These are phyloP conservation scores for Zosterops lateralis DNA, from an alignment of 2,113 vertebrate species.

Conservation along the genomic window DNA sequence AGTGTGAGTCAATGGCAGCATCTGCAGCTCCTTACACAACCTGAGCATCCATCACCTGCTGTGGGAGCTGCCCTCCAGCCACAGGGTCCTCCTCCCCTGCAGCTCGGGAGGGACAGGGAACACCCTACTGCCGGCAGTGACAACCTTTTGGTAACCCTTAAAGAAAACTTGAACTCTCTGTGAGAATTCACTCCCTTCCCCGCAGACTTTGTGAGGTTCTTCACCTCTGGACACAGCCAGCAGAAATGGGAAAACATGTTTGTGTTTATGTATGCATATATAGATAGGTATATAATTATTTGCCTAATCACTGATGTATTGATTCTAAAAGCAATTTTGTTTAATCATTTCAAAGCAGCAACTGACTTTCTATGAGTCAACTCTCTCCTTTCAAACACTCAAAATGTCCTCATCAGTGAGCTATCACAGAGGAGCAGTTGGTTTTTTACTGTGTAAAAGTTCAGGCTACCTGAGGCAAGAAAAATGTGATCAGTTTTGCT, in stretches of 20 bases:
- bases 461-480: not conserved
- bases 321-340: not conserved
- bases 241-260: not conserved
- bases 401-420: not conserved
- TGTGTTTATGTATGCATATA: not conserved
- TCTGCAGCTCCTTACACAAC: constrained; percentile 14
- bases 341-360: not conserved
- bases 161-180: not conserved
- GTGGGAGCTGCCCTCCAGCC: not conserved
- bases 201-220: not conserved
- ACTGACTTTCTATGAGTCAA: not conserved
- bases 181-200: too few species aligned
- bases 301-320: not conserved
- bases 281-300: not conserved
- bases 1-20: not conserved
- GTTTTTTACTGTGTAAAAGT: not conserved
- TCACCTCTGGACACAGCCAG: not conserved
- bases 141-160: accelerated
- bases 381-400: not conserved
- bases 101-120: accelerated
- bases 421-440: not conserved
- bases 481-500: not conserved
- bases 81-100: not conserved
- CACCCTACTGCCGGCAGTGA: accelerated
- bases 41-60: not conserved